Base-by-base conservation (phyloP, 2,888 invertebrate species). In the Strigamia transsilvanica region DNA sequence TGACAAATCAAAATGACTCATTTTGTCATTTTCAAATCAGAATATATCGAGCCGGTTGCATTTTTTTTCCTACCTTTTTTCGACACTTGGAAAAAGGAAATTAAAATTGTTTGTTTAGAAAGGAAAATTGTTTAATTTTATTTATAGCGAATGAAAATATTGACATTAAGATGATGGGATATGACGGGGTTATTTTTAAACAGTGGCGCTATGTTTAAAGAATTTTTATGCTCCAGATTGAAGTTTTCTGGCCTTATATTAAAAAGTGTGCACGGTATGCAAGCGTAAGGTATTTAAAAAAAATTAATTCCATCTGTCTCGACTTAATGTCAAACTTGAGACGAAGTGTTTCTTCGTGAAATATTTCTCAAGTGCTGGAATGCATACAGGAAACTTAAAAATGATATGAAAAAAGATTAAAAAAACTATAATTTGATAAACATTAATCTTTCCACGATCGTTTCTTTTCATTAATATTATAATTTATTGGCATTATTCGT, bases 321-420 rank as follows among this genome's bases (percentile, higher is more conserved):
- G 73, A 73, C 73, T 73, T 73, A 73, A 73, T 73, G 73, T 73
- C 73, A 73, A 73, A 73, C 12, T 27, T 73, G 73, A 73, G 32
- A 73, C 23, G 73, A 73, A 73, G 73, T 73, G 73, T 73, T 73
- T 73, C 73, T 27, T 73, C 73, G 12, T 73, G 73, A 73, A 73
- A 73, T 73, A 73, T 73, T 27, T 73, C 32, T 73, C 73, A 27
- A 27, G 73, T 27, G 61, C 15, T 73, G 73, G 73, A 73, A 73
- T 73, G 73, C 73, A n/a, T 32, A 27, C 2, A 27, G 73, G 32
- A 73, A 73, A 32, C 73, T 73, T 73, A 73, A 73, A 73, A 73
- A 73, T 27, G 73, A 73, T 27, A 21, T 21, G 21, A 66, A 66
- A 61, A 9, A 61, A 23, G 23, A 27, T 2, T 0, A 38, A 38